Conservation (phyloP, 2,888 invertebrate species). For the Cremastinae sp. region DNA sequence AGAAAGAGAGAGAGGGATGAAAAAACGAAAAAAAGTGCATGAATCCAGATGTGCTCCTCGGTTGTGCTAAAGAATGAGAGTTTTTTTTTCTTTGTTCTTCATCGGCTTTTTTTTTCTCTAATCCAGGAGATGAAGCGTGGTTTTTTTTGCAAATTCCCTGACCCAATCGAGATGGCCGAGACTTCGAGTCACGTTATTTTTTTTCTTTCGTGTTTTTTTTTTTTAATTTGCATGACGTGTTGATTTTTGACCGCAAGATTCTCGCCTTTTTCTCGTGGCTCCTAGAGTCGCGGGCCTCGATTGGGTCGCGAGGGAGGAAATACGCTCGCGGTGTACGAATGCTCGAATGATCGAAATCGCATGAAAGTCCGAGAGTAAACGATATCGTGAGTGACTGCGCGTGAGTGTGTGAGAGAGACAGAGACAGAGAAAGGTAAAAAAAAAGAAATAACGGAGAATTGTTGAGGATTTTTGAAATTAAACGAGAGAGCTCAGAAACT, state of each 20-base stretch:
- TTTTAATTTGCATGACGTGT: background rate
- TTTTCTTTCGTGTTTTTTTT: background rate
- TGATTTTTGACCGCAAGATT: background rate
- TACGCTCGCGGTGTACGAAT: slow-evolving; percentile 44
- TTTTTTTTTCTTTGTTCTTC: slow-evolving; percentile 31
- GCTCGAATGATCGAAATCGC: slow-evolving; percentile 11
- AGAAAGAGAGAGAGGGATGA: background rate
- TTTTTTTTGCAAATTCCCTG: slow-evolving; percentile 18
- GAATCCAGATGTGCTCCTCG: slow-evolving; percentile 35
- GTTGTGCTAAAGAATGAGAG: slow-evolving; percentile 16
- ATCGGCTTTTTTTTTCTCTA: slow-evolving; percentile 30
- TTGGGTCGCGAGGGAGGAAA: slow-evolving; percentile 19
- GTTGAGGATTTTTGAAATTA: slow-evolving; percentile 33
- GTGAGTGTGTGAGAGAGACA: slow-evolving; percentile 22
- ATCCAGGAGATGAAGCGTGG: background rate
- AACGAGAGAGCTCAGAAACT: slow-evolving; percentile 32
- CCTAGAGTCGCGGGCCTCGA: slow-evolving; percentile 16
- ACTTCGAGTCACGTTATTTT: background rate
- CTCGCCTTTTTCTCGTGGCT: slow-evolving; percentile 17
- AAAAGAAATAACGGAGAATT: background rate
- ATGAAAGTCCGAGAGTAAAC: slow-evolving; percentile 17
- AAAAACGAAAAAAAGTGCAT: slow-evolving; percentile 22
- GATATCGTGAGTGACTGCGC: slow-evolving; percentile 2
- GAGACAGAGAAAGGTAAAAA: slow-evolving; percentile 21
- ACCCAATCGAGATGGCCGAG: slow-evolving; percentile 14